A percentile compares a stretch with the other conserved stretches of the same genome.
phyloP scores from a whole-genome alignment of 2,797 vertebrate species.

The Tapirus indicus region DNA sequence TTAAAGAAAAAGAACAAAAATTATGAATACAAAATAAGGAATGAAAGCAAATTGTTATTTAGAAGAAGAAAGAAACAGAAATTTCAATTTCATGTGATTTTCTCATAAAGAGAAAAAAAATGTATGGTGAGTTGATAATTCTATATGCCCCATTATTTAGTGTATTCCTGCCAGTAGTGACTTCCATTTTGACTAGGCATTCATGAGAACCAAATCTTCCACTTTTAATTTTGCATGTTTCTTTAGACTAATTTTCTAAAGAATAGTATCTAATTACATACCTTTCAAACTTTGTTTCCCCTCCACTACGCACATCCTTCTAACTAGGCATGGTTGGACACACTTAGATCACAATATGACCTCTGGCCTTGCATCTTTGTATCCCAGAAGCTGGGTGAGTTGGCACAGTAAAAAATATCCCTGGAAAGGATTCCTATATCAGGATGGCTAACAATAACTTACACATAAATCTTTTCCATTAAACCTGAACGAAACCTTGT shows the following conservation, averaged over 20 bases:
- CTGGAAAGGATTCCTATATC: not conserved
- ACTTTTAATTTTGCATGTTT: not conserved
- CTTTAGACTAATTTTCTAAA: not conserved
- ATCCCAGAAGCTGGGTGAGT: not conserved
- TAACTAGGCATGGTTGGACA: not conserved
- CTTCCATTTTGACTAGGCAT: not conserved
- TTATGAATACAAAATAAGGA: slow-evolving; percentile 6
- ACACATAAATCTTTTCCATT: not conserved
- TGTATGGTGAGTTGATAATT: not conserved
- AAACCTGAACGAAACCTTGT: not conserved
- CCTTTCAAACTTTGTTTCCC: slow-evolving; percentile 24
- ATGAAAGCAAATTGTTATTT: slow-evolving; percentile 42
- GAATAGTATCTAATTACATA: not conserved
- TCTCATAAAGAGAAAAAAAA: not conserved
- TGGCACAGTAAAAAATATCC: slow-evolving; percentile 23
- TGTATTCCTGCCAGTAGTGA: not conserved
- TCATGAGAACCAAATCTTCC: not conserved
- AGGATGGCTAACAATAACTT: not conserved
- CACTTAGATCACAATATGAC: not conserved
- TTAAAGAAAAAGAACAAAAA: not conserved
- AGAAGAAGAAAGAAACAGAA: not conserved
- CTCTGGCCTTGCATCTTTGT: not conserved
- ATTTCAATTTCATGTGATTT: slow-evolving; percentile 39
- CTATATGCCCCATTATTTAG: slow-evolving; percentile 44
- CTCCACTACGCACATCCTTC: not conserved